Evolutionary conservation across 2,888 invertebrate genomes (phyloP).

Genomic region (Epistrophella euchroma): DNA sequence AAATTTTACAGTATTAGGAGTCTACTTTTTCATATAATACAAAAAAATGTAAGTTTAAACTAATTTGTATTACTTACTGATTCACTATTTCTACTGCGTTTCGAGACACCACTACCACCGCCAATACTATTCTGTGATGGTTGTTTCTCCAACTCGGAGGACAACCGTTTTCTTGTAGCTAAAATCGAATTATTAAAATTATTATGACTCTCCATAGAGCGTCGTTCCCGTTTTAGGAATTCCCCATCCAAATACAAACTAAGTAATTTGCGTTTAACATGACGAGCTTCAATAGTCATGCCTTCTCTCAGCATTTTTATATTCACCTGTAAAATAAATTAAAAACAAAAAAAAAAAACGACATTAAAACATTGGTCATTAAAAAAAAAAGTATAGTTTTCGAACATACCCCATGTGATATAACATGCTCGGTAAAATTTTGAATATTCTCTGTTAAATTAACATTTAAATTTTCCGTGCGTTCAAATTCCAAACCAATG

Average conservation of each 20-base stretch:
- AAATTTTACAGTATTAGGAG: neutral
- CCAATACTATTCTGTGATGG: constrained; percentile 77
- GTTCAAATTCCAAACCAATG: constrained; percentile 96
- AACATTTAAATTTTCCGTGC: constrained; percentile 94
- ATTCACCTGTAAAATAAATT: constrained; percentile 83
- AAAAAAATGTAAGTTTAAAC: neutral
- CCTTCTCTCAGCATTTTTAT: constrained; percentile 88
- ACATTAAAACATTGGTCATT: neutral
- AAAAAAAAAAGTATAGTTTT: neutral
- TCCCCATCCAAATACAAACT: constrained; percentile 89
- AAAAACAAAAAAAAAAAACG: constrained; percentile 4
- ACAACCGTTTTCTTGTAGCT: constrained; percentile 83
- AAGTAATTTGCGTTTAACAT: constrained; percentile 92
- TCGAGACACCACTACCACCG: constrained; percentile 45
- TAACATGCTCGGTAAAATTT: constrained; percentile 94
- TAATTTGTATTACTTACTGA: constrained; percentile 79
- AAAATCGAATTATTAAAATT: constrained; percentile 81
- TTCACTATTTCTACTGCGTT: constrained; percentile 81
- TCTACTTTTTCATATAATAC: neutral
- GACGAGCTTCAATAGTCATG: constrained; percentile 93
- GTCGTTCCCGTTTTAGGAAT: constrained; percentile 89
- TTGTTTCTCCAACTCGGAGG: constrained; percentile 81
- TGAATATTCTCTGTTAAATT: constrained; percentile 97
- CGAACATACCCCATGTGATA: constrained; percentile 88
- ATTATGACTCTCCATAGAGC: constrained; percentile 85